Conservation (phyloP, 1,140 invertebrate species). For the Mizuhopecten yessoensis region DNA sequence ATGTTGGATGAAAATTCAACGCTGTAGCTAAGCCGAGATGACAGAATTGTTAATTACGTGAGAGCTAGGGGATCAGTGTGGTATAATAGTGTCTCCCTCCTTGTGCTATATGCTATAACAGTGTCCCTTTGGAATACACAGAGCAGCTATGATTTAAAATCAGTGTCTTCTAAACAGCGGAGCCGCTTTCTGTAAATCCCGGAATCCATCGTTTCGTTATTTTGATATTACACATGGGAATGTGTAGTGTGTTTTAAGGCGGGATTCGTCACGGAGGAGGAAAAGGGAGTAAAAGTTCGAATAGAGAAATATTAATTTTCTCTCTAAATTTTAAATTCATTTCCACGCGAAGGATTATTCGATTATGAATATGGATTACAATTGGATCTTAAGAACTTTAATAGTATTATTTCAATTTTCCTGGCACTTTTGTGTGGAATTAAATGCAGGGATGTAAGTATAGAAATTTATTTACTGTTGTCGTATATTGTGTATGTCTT, state of each 20-base stretch:
- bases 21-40: not conserved
- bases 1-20: not conserved
- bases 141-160: slow-evolving; percentile 9
- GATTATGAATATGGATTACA: slow-evolving; percentile 34
- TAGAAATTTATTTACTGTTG: not conserved
- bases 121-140: slow-evolving; percentile 15
- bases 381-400: not conserved
- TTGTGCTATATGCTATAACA: not conserved
- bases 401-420: not conserved
- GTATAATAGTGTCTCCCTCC: not conserved
- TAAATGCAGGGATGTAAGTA: slow-evolving; percentile 9
- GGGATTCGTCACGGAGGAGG: not conserved
- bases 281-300: not conserved
- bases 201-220: not conserved
- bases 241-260: not conserved
- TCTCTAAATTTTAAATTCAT: slow-evolving; percentile 29
- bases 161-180: slow-evolving; percentile 16
- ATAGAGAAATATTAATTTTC: slow-evolving; percentile 15
- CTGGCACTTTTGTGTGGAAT: slow-evolving; percentile 4
- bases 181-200: not conserved
- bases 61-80: not conserved
- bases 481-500: not conserved
- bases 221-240: not conserved
- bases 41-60: not conserved
- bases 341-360: not conserved